Base-by-base conservation (phyloP, 2,888 invertebrate species). In the Holacanthella duospinosa region DNA sequence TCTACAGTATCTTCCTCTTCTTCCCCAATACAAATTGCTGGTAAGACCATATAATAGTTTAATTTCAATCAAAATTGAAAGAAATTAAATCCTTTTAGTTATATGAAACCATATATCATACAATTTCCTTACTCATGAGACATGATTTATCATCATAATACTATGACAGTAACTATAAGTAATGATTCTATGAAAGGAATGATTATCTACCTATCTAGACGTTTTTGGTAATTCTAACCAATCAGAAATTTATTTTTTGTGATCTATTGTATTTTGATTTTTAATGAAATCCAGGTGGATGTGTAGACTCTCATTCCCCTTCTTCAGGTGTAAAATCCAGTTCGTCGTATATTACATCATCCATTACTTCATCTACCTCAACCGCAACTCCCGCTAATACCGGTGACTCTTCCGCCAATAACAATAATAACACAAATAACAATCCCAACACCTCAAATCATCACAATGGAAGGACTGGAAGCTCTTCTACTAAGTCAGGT, bases 231-330 rank as follows among this genome's bases (percentile, higher is more conserved):
- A n/a, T n/a, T n/a, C n/a, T n/a, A n/a, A n/a, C n/a, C n/a, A n/a
- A n/a, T n/a, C n/a, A n/a, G n/a, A n/a, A n/a, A n/a, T n/a, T n/a
- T n/a, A n/a, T n/a, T n/a, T n/a, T n/a, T n/a, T n/a, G n/a, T n/a
- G n/a, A n/a, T n/a, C n/a, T n/a, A n/a, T n/a, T n/a, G n/a, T n/a
- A 36, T 55, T 55, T 21, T 26, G 26, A 25, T 24, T n/a, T 27
- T 61, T 66, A 67, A 67, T 66, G 62, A 61, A 62, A 60, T 66
- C 62, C 71, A 70, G 71, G 71, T 71, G 71, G 54, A 12, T 6
- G 21, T 6, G 9, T 24, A n/a, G 54, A 24, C 9, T 6, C 48
- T 71, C 70, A 56, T 66, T 29, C 64, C 55, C 67, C 69, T 54
- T 63, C 67, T 62, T 58, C 65, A 59, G 68, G 66, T 61, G 68